Percentiles rank a stretch among this genome's conserved stretches.
These are phyloP conservation scores for Lasioglossum lativentre DNA, from an alignment of 2,888 invertebrate genomes.

Conservation along the genomic window DNA sequence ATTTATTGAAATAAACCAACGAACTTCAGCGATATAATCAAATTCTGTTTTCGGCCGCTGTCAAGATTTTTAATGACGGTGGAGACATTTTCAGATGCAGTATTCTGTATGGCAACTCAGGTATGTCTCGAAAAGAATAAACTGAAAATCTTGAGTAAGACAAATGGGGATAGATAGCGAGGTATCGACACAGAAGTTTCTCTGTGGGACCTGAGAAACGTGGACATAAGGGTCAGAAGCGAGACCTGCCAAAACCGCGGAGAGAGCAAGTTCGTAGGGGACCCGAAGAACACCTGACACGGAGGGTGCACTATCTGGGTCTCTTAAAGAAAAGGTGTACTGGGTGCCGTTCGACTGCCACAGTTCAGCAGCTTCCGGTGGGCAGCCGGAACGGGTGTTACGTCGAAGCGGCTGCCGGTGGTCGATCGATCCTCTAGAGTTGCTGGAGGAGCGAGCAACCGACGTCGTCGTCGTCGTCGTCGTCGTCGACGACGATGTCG, in stretches of 20 bases:
- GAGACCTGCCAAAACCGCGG: neutral
- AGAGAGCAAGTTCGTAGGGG: neutral
- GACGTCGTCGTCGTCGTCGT: conserved; percentile 28
- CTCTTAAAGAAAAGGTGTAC: conserved; percentile 44
- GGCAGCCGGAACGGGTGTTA: conserved; percentile 67
- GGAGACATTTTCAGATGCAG: neutral
- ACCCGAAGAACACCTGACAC: conserved; percentile 33
- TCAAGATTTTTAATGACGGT: neutral
- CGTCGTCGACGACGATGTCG: conserved; percentile 54
- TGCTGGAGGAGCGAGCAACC: conserved; percentile 55
- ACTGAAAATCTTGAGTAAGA: neutral
- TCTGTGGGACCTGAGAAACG: neutral
- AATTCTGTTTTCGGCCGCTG: too few species aligned
- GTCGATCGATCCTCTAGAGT: conserved; percentile 71
- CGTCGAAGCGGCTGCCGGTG: conserved; percentile 69
- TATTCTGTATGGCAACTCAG: neutral
- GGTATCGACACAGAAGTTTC: neutral
- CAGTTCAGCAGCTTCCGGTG: conserved; percentile 72
- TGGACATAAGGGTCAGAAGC: neutral
- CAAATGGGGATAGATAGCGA: neutral
- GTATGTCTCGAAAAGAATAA: neutral
- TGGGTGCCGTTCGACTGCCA: conserved; percentile 69
- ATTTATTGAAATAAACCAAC: neutral
- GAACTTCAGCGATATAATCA: too few species aligned
- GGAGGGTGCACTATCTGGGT: conserved; percentile 52